Evolutionary conservation across 2,113 vertebrate genomes (phyloP), one percentile per base, ranked within the genome.

Genomic region (Neodon shergylaensis): DNA sequence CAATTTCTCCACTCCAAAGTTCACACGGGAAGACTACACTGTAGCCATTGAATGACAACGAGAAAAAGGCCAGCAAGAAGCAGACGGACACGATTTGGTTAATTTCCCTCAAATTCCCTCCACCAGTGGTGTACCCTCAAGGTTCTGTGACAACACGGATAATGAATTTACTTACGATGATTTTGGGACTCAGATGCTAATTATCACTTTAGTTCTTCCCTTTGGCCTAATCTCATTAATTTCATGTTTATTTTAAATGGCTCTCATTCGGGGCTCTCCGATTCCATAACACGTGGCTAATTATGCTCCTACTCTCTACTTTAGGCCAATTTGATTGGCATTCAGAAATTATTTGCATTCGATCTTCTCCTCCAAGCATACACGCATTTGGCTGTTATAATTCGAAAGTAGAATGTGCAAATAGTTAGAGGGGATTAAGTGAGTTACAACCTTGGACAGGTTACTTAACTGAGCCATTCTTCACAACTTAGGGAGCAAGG

Each of bases 191-290:
- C 74, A 81, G 77, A 94, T 78, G 63, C 84, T 92, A 94, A 94
- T 85, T 88, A 94, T 76, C 49, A 86, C 54, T 66, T 92, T n/a
- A 83, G 88, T 36, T 70, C 92, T 96, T 96, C 94, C 91, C 88
- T 92, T 96, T 94, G 61, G 54, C 77, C 72, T 96, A 91, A 91
- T 91, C 61, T 95, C 90, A 74, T 95, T 92, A 93, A 96, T 96
- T 92, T 86, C 52, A 44, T 85, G 94, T 94, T 90, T 94, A 90
- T 47, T 96, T 96, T 92, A 97, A 91, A 79, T 91, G 77, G 21
- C 47, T 96, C 44, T 94, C 58, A 85, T 73, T 84, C 49, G 65
- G 44, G 82, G 82, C 84, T 88, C 91, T 88, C 68, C 58, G 82
- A 96, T 91, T 90, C 90, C 79, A 73, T 95, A 91, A 96, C 31